A percentile compares a stretch with the other conserved stretches of the same genome.
Evolutionary conservation across 2,888 invertebrate genomes (phyloP).

Genomic region (Hoplodrina blanda): DNA sequence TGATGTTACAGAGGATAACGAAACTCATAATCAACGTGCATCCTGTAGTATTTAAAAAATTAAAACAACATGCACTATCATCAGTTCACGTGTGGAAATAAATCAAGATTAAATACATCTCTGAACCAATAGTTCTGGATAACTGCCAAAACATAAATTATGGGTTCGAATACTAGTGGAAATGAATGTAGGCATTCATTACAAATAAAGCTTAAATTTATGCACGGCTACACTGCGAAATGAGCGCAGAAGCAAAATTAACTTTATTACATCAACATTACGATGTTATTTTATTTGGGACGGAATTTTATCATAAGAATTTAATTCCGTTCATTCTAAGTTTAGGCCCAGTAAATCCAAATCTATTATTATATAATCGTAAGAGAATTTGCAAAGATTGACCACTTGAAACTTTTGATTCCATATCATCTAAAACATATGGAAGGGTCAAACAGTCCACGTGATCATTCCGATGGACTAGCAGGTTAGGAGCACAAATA

Average conservation of each 20-base stretch:
- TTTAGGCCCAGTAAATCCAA: slow-evolving; percentile 19
- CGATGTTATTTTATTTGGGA: slow-evolving; percentile 22
- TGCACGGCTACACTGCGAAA: slow-evolving; percentile 23
- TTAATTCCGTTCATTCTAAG: background rate
- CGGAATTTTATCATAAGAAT: background rate
- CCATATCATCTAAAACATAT: slow-evolving; percentile 66
- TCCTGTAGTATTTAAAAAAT: slow-evolving; percentile 33
- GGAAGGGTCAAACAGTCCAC: slow-evolving; percentile 73
- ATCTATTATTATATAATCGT: slow-evolving; percentile 1
- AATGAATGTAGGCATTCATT: slow-evolving; percentile 33
- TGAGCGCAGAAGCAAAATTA: slow-evolving; percentile 34
- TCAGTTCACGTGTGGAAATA: slow-evolving; percentile 62
- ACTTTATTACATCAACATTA: slow-evolving; percentile 29
- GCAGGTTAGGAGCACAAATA: slow-evolving; percentile 78
- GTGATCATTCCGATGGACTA: slow-evolving; percentile 77
- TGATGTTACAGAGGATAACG: background rate
- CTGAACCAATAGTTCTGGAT: slow-evolving; percentile 66
- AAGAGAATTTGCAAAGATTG: slow-evolving; percentile 5
- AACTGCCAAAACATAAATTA: slow-evolving; percentile 69
- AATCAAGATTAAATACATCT: slow-evolving; percentile 70
- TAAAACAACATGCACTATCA: slow-evolving; percentile 50
- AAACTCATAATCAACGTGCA: slow-evolving; percentile 32
- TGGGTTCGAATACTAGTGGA: slow-evolving; percentile 39
- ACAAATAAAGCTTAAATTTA: slow-evolving; percentile 42
- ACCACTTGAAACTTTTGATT: slow-evolving; percentile 63